Conservation (phyloP, 2,113 vertebrate genomes). For the Platycercus adscitus region DNA sequence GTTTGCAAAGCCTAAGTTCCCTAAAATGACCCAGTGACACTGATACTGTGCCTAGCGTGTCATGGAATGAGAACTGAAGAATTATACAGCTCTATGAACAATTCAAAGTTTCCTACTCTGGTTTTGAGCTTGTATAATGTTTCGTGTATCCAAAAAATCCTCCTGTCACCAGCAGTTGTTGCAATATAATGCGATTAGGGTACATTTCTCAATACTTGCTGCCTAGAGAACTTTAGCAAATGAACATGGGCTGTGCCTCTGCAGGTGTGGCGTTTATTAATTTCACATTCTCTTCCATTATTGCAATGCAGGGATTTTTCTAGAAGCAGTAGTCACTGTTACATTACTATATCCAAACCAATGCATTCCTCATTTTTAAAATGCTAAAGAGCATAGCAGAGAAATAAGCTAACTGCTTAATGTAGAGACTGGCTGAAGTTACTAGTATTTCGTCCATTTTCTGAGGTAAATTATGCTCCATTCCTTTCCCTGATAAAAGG, state of each 20-base stretch:
- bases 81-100: background rate
- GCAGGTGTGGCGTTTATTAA: background rate
- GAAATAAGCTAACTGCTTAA: background rate
- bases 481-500: background rate
- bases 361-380: background rate
- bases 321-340: background rate
- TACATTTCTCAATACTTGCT: background rate
- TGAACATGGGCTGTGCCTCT: background rate
- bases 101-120: background rate
- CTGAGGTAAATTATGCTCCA: background rate
- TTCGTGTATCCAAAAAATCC: background rate
- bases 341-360: background rate
- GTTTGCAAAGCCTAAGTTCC: background rate
- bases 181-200: background rate
- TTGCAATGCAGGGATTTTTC: background rate
- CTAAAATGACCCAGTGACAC: background rate
- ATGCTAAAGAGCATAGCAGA: background rate
- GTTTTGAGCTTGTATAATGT: background rate
- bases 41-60: too few relatives aligned
- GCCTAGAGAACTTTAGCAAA: background rate
- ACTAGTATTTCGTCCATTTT: background rate
- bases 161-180: background rate
- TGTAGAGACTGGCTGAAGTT: background rate
- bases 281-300: background rate
- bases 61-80: background rate